Evolutionary conservation across 2,888 invertebrate genomes (phyloP).

Genomic region (Brassicogethes aeneus): DNA sequence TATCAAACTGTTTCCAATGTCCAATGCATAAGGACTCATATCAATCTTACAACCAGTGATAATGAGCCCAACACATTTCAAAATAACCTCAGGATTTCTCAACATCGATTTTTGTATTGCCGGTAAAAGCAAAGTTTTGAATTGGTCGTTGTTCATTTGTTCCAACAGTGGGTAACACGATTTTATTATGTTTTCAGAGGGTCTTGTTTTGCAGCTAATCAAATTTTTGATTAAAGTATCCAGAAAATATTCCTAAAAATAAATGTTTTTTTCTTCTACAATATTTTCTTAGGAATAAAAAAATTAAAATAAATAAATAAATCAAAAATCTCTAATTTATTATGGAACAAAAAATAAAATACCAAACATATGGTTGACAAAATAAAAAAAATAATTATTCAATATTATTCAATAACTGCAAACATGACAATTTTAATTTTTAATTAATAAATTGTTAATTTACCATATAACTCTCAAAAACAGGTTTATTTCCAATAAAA

Average conservation of each 20-base stretch:
- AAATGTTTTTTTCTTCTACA: constrained; percentile 9
- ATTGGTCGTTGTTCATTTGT: constrained; percentile 55
- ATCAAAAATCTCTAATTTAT: background rate
- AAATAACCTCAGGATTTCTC: constrained; percentile 85
- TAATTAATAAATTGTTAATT: constrained; percentile 15
- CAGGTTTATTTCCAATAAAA: constrained; percentile 41
- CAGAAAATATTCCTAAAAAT: constrained; percentile 50
- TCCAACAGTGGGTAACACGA: constrained; percentile 59
- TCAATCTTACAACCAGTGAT: constrained; percentile 62
- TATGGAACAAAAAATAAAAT: background rate
- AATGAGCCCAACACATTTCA: constrained; percentile 71
- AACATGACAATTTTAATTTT: background rate
- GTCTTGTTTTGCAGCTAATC: constrained; percentile 68
- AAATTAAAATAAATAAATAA: too few relatives aligned
- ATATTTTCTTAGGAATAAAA: too few relatives aligned
- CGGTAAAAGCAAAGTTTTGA: constrained; percentile 67
- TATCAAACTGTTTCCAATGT: constrained; percentile 74
- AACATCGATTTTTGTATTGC: constrained; percentile 86
- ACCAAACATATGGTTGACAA: too few relatives aligned
- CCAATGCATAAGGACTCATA: constrained; percentile 66
- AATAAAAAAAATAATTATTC: too few relatives aligned
- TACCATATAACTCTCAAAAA: constrained; percentile 51
- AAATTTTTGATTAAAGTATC: constrained; percentile 69
- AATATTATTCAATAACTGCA: too few relatives aligned
- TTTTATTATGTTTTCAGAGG: constrained; percentile 57